phyloP scores from a whole-genome alignment of 2,888 invertebrate species.

The Frankliniella fusca region DNA sequence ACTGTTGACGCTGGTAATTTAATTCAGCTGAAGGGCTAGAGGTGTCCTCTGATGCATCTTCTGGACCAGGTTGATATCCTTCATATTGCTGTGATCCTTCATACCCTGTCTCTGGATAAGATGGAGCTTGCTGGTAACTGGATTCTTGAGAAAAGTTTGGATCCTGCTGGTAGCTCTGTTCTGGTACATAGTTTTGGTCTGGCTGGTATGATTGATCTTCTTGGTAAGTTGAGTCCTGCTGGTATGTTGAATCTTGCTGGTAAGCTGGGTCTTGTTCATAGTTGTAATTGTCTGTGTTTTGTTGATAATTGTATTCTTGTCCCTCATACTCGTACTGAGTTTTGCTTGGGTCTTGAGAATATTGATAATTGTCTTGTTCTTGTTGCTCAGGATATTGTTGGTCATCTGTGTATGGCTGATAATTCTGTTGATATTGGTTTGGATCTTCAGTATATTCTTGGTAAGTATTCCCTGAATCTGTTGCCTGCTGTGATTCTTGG shows the following conservation, averaged over 20 bases:
- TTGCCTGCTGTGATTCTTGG: not conserved
- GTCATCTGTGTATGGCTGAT: not conserved
- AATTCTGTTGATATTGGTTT: slow-evolving; percentile 9
- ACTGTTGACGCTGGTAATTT: not conserved
- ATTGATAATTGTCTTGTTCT: not conserved
- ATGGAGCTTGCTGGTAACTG: not conserved
- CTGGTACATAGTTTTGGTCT: not conserved
- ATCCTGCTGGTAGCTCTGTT: not conserved
- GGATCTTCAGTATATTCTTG: not conserved
- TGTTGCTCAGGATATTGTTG: not conserved
- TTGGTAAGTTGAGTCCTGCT: not conserved
- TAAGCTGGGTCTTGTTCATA: not conserved
- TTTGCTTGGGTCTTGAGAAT: not conserved
- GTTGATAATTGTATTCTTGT: not conserved
- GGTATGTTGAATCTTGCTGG: not conserved
- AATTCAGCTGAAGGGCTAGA: not conserved
- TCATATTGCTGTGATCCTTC: not conserved
- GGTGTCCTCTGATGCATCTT: slow-evolving; percentile 8
- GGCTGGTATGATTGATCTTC: not conserved
- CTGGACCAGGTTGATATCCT: slow-evolving; percentile 4
- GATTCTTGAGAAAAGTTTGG: not conserved
- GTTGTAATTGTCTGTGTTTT: not conserved
- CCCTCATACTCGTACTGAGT: slow-evolving; percentile 2
- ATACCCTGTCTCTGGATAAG: not conserved
- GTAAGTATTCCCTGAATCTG: not conserved